Evolutionary conservation across 92 coral and sea anemone species (phyloP), one percentile per base, ranked within the genome.

Genomic region (Palythoa grandis): DNA sequence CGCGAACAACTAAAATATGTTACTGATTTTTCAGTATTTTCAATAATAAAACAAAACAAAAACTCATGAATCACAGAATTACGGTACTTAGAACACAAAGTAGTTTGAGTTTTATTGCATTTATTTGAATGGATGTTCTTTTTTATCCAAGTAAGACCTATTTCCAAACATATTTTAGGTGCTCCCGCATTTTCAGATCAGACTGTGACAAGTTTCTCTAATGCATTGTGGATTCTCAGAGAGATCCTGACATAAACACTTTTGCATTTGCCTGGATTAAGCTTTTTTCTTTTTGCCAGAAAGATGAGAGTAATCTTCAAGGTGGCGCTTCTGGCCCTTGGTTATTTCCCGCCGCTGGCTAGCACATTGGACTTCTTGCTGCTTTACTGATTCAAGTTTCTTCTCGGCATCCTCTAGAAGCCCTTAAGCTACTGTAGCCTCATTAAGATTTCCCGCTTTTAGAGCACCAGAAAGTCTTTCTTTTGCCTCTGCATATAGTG

Each of bases 231-330:
- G 57, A 43, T 43, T 37, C 58, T 43, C 52, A 69, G 52, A 74
- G 35, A 47, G 54, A 72, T 40, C 25, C 78, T 47, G 17, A 70
- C 74, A 70, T 70, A 70, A 70, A 70, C n/a, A 1, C 12, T 16
- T 24, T 70, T 70, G 3, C 50, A 43, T 43, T 43, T 43, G 50
- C 3, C 78, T 43, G 58, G 78, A 73, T 40, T 73, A 73, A 73
- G 78, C 78, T 73, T 43, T 73, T 73, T 47, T n/a, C 57, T 43
- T 73, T 73, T 73, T 73, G 78, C 78, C 78, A 73, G 78, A 73
- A 5, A 73, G 24, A 73, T 73, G 78, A 16, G 78, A 38, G 22
- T 72, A 72, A 72, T 72, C 76, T 37, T 72, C 52, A 38, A 72
- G 11, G 15, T 23, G 67, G 22, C 22, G 67, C 67, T 60, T 60